Evolutionary conservation across 2,113 vertebrate genomes (phyloP).

Genomic region (Nothoprocta perdicaria): DNA sequence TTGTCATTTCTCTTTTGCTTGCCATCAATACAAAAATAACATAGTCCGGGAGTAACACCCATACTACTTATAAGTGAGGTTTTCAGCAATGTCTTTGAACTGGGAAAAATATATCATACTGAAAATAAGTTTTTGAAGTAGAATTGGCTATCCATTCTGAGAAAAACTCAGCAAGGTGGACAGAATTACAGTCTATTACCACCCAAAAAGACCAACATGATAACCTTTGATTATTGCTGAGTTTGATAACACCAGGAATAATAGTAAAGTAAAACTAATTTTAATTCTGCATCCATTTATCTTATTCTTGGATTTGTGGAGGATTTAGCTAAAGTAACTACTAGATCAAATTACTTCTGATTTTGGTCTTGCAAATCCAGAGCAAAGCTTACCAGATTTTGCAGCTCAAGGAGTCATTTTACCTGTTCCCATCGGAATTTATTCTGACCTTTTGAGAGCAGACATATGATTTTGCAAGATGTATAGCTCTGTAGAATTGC

Average conservation of each 20-base stretch:
- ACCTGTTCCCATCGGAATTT: neutral
- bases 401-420: neutral
- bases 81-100: slow-evolving; percentile 3
- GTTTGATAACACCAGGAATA: neutral
- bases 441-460: neutral
- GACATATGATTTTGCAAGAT: neutral
- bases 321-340: slow-evolving; percentile 1
- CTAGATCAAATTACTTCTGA: neutral
- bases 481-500: neutral
- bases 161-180: neutral
- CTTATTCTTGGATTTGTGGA: slow-evolving; percentile 30
- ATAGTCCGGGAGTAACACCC: neutral
- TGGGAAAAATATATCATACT: neutral
- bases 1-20: slow-evolving; percentile 21
- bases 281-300: neutral
- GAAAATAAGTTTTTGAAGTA: neutral
- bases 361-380: neutral
- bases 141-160: neutral
- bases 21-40: slow-evolving; percentile 18
- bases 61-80: neutral
- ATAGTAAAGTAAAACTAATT: neutral
- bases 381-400: neutral
- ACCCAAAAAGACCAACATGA: neutral
- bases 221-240: fast-evolving
- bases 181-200: neutral